Percentiles rank a stretch among this genome's conserved stretches.
phyloP scores from a whole-genome alignment of 1,140 invertebrate species.

The Zaprionus africanus region DNA sequence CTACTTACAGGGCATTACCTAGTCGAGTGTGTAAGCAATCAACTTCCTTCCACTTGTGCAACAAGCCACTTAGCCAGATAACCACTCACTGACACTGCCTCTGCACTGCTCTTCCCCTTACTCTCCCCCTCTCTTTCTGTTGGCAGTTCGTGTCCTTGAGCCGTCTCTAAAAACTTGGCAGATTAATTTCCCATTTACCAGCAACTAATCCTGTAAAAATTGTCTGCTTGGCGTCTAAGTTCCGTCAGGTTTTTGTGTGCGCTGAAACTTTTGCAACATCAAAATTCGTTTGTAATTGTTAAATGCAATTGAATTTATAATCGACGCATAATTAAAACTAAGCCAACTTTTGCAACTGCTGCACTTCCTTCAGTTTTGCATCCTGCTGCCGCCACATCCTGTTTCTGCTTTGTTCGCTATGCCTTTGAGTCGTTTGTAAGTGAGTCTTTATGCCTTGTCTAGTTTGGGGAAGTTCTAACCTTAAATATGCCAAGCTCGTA shows the following conservation, averaged over 20 bases:
- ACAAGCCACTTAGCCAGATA: conserved; percentile 20
- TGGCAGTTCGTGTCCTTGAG: conserved; percentile 21
- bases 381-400: conserved; percentile 23
- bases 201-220: conserved; percentile 69
- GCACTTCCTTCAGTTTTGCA: conserved; percentile 56
- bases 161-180: conserved; percentile 42
- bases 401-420: conserved; percentile 35
- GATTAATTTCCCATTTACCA: conserved; percentile 74
- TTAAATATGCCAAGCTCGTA: conserved; percentile 23
- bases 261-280: conserved; percentile 50
- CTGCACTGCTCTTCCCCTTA: neutral
- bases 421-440: conserved; percentile 54
- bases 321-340: conserved; percentile 80
- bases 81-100: conserved; percentile 10
- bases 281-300: conserved; percentile 74
- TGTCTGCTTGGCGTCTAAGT: conserved; percentile 57
- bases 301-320: conserved; percentile 82
- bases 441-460: conserved; percentile 3
- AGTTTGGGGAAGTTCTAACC: conserved; percentile 15
- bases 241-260: conserved; percentile 17
- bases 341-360: conserved; percentile 72
- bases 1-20: neutral
- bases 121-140: neutral
- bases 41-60: neutral
- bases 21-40: neutral